Base-by-base conservation (phyloP, 2,888 invertebrate genomes). In the Adineta ricciae region DNA sequence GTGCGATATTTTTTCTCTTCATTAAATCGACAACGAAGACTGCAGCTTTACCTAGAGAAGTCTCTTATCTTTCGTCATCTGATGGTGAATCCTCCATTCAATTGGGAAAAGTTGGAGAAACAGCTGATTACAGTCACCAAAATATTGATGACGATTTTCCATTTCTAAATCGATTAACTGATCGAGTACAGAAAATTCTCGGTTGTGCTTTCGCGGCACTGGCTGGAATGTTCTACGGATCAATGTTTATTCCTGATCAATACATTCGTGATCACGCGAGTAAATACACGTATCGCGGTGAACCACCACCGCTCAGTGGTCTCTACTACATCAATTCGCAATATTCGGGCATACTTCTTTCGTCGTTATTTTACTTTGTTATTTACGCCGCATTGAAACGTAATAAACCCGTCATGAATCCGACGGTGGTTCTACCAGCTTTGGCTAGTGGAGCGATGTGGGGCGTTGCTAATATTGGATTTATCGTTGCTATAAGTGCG, bases 401-500 rank as follows among this genome's bases (percentile, higher is more conserved):
- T 84, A 91, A 91, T 87, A 87, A 88, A 64, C 91, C 91, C 3
- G 87, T 87, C 84, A 88, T 92, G 27, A 90, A 90, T 86, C 89
- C 90, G 1, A 87, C 88, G 21, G 89, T 89, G 24, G 89, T 90
- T 73, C 87, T 92, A 52, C 92, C 92, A 4, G 90, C 90, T 19
- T 87, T 91, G 64, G 86, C 89, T 24, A 89, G 90, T 5, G 92
- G 92, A 0, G 78, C 90, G 16, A 89, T 92, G 89, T 92, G 92
- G 92, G 90, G 89, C 8, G 86, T 91, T 8, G 92, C 91, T 38
- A 90, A 91, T 32, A 88, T 89, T 8, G 88, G 89, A 54, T 92
- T 91, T 89, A 92, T 92, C 88, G 88, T 92, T 24, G 92, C 92
- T 52, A 92, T 92, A 87, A 89, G 90, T 86, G 88, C 88, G 9